phyloP scores from a whole-genome alignment of 2,113 vertebrate species.

The Phrynosoma blainvillii region DNA sequence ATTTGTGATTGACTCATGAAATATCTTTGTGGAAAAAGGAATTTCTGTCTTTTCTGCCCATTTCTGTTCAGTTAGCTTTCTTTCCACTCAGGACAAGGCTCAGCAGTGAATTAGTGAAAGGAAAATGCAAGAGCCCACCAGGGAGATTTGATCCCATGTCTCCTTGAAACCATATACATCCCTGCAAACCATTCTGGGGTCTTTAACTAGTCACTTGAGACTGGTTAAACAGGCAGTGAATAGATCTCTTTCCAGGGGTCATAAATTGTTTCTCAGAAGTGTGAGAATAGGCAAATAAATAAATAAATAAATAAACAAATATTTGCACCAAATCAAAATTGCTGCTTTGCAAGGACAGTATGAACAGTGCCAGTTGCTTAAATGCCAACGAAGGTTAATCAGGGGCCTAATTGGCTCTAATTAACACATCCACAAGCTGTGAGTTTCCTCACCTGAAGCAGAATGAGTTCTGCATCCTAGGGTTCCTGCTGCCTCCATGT shows the following conservation, averaged over 20 bases:
- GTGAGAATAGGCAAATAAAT: not conserved
- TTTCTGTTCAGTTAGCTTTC: not conserved
- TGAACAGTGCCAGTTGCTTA: not conserved
- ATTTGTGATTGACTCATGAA: not conserved
- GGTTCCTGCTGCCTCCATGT: conserved; percentile 28
- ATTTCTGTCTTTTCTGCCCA: not conserved
- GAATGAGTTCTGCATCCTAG: accelerated
- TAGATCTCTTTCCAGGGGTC: not conserved
- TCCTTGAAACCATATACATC: not conserved
- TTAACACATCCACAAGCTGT: conserved; percentile 21
- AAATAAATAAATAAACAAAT: not conserved
- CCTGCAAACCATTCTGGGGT: not conserved
- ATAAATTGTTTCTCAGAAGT: not conserved
- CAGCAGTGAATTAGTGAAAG: not conserved
- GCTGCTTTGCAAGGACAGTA: not conserved
- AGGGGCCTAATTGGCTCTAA: conserved; percentile 29
- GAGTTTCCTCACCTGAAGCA: conserved; percentile 18
- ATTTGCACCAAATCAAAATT: not conserved
- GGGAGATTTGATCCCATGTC: not conserved
- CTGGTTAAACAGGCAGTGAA: not conserved
- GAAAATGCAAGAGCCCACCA: not conserved
- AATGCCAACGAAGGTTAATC: not conserved
- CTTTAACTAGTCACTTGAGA: not conserved
- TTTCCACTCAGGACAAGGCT: not conserved
- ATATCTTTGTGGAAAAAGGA: not conserved